These are phyloP conservation scores for Hepsetus odoe DNA, from an alignment of 2,113 vertebrate genomes.

Conservation along the genomic window DNA sequence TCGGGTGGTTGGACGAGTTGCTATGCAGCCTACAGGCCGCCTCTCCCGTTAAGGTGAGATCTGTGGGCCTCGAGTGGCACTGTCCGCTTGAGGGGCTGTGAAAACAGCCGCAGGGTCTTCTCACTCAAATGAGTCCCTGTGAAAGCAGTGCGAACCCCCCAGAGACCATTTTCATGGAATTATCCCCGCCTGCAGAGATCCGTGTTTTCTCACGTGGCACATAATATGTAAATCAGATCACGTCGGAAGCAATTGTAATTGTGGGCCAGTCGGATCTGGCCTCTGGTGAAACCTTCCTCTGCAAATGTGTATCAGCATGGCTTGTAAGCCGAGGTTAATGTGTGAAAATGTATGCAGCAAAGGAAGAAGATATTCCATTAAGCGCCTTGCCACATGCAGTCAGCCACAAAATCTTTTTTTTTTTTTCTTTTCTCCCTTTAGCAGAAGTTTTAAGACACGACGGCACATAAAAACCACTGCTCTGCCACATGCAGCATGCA, in stretches of 20 bases:
- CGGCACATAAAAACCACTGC: background rate
- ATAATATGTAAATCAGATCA: background rate
- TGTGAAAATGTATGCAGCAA: constrained; percentile 10
- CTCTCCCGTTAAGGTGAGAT: background rate
- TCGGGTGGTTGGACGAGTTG: too few relatives aligned
- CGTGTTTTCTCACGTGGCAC: background rate
- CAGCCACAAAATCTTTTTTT: background rate
- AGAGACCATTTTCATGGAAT: constrained; percentile 21
- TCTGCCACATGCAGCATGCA: background rate
- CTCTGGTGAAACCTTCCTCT: background rate
- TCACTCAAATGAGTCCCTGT: constrained; percentile 7
- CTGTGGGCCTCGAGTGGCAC: background rate
- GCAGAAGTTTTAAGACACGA: background rate
- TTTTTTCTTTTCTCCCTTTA: background rate
- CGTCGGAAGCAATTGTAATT: background rate
- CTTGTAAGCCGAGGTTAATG: constrained; percentile 7
- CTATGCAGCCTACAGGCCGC: background rate
- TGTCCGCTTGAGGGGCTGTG: constrained; percentile 10
- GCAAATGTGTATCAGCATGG: too few relatives aligned
- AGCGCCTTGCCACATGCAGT: background rate
- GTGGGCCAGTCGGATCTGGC: constrained; percentile 4
- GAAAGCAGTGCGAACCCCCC: background rate
- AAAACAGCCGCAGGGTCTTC: constrained; percentile 46
- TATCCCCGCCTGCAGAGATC: background rate
- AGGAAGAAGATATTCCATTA: background rate